Base-by-base conservation (phyloP, 2,797 vertebrate genomes). In the Gallinago stenura region DNA sequence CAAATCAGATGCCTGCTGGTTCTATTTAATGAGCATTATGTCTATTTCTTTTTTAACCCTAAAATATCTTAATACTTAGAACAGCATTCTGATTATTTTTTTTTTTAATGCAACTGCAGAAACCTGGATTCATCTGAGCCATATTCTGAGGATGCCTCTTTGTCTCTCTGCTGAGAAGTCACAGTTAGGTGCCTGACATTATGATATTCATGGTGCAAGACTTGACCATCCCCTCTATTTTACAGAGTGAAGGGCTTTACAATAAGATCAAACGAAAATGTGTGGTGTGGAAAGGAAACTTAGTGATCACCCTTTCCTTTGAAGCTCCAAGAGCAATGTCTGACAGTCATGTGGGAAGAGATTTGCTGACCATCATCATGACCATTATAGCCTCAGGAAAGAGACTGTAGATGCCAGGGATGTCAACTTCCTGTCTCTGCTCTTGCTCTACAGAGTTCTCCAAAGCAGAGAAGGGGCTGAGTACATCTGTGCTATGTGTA, bases 1-100 rank as follows among this genome's bases (percentile, higher is more conserved):
- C 92, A 96, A 83, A 96, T 96, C 82, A 94, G 90, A 96, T 89
- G 72, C 93, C 94, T 93, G 89, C 89, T 96, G 93, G 14, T 94
- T 95, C 69, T 69, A 28, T 91, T 95, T 95, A 95, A 90, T 90
- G 91, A 95, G 65, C 26, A 69, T 89, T 80, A 84, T 60, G 45
- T 66, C 80, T 88, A 30, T 71, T 93, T 91, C 75, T 75, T 89
- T 92, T 88, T 94, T 91, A 93, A 92, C 93, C 60, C 87, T 73
- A 64, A 93, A 93, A 84, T 85, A 69, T 9, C 68, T 72, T 71
- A 21, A 62, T 45, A 48, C 68, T 72, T 71, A 21, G 58, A 48
- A 48, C 18, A 65, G 4, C 25, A 56, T 70, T 72, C 16, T 65
- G 33, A 37, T n/a, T 51, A 8, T 43, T 45, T 48, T 58, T 76